phyloP scores from a whole-genome alignment of 2,113 vertebrate genomes.

The Lipotes vexillifer region DNA sequence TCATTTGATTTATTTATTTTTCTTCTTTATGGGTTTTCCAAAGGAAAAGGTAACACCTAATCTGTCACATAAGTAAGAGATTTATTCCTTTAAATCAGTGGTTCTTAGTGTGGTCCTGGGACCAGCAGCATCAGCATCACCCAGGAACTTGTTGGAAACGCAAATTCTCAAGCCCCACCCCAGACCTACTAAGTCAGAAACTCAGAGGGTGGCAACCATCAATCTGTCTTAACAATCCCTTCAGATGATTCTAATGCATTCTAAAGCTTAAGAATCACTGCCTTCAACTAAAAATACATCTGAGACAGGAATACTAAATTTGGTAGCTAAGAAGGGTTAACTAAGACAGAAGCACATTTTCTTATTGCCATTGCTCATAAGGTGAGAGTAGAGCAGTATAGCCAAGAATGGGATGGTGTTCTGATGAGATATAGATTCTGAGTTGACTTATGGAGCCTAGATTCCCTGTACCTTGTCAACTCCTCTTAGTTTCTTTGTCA shows the following conservation, averaged over 20 bases:
- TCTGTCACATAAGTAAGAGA: neutral
- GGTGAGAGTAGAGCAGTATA: neutral
- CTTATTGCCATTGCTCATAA: neutral
- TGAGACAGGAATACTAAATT: neutral
- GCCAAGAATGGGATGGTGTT: neutral
- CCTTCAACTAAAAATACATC: neutral
- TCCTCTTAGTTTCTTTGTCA: neutral
- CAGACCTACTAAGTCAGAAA: neutral
- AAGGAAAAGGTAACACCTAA: neutral
- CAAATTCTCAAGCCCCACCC: neutral
- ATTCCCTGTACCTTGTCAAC: neutral
- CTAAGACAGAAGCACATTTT: neutral
- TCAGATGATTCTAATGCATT: neutral
- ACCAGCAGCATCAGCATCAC: neutral
- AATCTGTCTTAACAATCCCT: neutral
- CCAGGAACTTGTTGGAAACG: neutral
- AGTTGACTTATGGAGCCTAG: neutral
- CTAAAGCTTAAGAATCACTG: neutral
- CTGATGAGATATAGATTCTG: neutral
- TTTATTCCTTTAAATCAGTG: conserved; percentile 25
- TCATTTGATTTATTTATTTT: conserved; percentile 19
- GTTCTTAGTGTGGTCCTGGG: neutral
- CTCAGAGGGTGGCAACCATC: neutral
- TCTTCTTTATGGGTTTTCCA: neutral
- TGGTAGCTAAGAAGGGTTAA: neutral